phyloP scores from a whole-genome alignment of 2,797 vertebrate species.

The Chaunax sp. region DNA sequence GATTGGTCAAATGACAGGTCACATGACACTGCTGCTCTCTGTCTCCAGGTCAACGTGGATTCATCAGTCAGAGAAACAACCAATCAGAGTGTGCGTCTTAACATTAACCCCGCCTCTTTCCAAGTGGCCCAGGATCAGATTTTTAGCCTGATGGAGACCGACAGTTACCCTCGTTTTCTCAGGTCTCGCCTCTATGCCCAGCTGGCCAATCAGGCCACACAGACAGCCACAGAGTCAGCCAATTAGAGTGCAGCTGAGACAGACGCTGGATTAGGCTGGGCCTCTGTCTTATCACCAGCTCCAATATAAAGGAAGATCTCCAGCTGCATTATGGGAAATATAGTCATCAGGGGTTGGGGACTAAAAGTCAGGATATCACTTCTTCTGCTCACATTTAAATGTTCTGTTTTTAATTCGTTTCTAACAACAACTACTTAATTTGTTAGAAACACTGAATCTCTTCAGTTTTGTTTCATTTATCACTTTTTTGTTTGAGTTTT shows the following conservation, averaged over 20 bases:
- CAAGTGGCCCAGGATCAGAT: slow-evolving; percentile 93
- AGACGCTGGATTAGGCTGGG: not conserved
- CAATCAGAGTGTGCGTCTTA: slow-evolving; percentile 83
- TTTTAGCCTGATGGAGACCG: slow-evolving; percentile 93
- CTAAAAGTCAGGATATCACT: not conserved
- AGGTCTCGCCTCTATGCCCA: slow-evolving; percentile 92
- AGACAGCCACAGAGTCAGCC: not conserved
- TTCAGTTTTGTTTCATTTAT: too few relatives aligned
- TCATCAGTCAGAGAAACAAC: slow-evolving; percentile 91
- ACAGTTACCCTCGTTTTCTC: slow-evolving; percentile 96
- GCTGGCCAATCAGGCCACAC: slow-evolving; percentile 82
- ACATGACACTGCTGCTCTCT: slow-evolving; percentile 10
- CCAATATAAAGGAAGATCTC: not conserved
- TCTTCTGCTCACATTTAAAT: not conserved
- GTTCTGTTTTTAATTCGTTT: not conserved
- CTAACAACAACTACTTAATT: not conserved
- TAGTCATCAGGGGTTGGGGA: not conserved
- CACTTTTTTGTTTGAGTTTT: too few relatives aligned
- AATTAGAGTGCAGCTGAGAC: slow-evolving; percentile 12
- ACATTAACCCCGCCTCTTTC: slow-evolving; percentile 84
- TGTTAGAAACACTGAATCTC: not conserved
- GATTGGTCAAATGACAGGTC: not conserved
- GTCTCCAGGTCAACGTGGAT: slow-evolving; percentile 92
- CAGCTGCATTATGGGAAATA: slow-evolving; percentile 36
- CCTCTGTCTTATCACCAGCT: not conserved